These are phyloP conservation scores for Todiramphus chloris DNA, from an alignment of 2,113 vertebrate genomes.

Conservation along the genomic window DNA sequence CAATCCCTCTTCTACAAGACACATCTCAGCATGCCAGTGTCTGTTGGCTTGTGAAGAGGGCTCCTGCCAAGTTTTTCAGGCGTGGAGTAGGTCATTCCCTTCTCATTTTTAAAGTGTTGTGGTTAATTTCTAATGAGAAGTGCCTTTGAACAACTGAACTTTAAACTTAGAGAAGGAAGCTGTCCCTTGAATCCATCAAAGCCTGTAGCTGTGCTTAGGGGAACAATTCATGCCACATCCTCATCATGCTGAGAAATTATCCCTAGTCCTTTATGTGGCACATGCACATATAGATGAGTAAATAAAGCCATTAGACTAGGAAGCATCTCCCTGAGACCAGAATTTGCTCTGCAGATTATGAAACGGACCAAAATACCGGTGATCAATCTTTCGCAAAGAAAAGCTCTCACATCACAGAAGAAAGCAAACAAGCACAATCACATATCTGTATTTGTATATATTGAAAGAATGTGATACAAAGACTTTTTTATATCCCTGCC, in stretches of 20 bases:
- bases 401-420: background rate
- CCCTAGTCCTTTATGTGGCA: background rate
- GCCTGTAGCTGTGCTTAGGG: background rate
- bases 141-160: constrained; percentile 60
- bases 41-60: background rate
- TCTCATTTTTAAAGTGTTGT: background rate
- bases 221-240: background rate
- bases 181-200: constrained; percentile 2
- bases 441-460: background rate
- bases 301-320: background rate
- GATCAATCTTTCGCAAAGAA: background rate
- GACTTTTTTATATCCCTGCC: background rate
- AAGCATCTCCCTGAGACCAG: background rate
- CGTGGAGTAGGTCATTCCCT: background rate
- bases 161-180: background rate
- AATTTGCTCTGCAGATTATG: background rate
- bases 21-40: rapidly evolving
- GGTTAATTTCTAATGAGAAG: constrained; percentile 64
- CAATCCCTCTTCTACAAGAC: background rate
- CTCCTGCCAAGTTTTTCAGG: constrained; percentile 21
- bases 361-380: background rate
- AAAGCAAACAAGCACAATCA: background rate
- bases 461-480: background rate
- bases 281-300: background rate
- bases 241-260: background rate